phyloP scores from a whole-genome alignment of 1,140 invertebrate genomes.

The Octopus bimaculoides region DNA sequence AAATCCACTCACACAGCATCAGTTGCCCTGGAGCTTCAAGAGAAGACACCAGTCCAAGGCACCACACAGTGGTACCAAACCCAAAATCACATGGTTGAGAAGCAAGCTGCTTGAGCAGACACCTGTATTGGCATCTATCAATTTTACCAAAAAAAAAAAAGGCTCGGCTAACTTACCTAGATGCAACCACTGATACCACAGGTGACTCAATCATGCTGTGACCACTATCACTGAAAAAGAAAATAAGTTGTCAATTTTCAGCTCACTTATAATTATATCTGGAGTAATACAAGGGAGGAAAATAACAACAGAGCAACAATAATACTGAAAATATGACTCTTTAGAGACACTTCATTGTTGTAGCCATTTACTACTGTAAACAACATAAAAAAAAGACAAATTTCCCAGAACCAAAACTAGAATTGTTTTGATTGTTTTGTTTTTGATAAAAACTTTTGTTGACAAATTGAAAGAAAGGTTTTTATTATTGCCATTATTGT shows the following conservation, averaged over 20 bases:
- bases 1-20: no score
- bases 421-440: not conserved
- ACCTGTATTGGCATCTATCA: no score
- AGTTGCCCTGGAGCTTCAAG: no score
- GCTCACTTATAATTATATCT: no score
- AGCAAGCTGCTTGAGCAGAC: no score
- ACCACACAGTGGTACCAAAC: no score
- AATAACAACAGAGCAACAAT: not conserved
- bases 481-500: no score
- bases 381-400: not conserved
- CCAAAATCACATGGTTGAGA: no score
- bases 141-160: no score
- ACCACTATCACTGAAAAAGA: conserved; percentile 45
- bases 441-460: not conserved
- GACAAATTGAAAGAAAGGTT: no score
- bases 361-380: not conserved
- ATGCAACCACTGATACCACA: conserved; percentile 44
- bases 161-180: conserved; percentile 39
- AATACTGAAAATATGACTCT: not conserved
- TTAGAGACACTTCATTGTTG: not conserved
- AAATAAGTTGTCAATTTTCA: not conserved
- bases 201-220: conserved; percentile 52
- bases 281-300: no score
- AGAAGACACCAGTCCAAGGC: no score
- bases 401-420: not conserved